Base-by-base conservation (phyloP, 2,888 invertebrate species). In the Chouioia cunea region DNA sequence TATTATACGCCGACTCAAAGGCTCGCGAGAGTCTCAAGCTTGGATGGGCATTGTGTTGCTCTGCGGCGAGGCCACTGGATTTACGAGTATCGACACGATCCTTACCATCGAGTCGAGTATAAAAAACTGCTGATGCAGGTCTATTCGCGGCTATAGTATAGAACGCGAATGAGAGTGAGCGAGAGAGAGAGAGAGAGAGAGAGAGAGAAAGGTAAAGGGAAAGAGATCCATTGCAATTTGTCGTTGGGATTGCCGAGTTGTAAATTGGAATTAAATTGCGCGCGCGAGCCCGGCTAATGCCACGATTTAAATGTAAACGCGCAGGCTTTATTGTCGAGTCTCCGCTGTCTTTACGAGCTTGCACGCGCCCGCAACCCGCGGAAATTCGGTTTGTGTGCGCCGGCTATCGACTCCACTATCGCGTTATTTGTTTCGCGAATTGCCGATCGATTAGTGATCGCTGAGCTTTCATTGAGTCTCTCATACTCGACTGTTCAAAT, bases 261-360 rank as follows among this genome's bases (percentile, higher is more conserved):
- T 75, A 78, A 76, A 81, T 81, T 81, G 36, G 36, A 36, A 79
- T 82, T 81, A 81, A 79, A 79, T 79, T 73, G 75, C 75, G 68
- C 65, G 73, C 47, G 18, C 22, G 4, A 72, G 64, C 77, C 74
- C 76, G 6, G 36, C 36, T 36, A 36, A 36, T 75, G 60, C 46
- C 44, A 48, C 71, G 73, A 36, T 36, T 36, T 36, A 36, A 36
- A 36, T 36, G 36, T 36, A 36, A 36, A 36, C 36, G 36, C 36
- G 36, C 36, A 12, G 36, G 36, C 36, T 36, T 36, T 36, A 36
- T 36, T 36, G 36, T 36, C 36, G 36, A 36, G 36, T 36, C 36
- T 36, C 73, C 66, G 73, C 70, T 75, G 75, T 75, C 73, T 77
- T 79, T 78, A 80, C 76, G 76, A 79, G 76, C 78, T 57, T 48